These are phyloP conservation scores for Bombus turneri DNA, from an alignment of 1,140 invertebrate genomes.

Conservation along the genomic window DNA sequence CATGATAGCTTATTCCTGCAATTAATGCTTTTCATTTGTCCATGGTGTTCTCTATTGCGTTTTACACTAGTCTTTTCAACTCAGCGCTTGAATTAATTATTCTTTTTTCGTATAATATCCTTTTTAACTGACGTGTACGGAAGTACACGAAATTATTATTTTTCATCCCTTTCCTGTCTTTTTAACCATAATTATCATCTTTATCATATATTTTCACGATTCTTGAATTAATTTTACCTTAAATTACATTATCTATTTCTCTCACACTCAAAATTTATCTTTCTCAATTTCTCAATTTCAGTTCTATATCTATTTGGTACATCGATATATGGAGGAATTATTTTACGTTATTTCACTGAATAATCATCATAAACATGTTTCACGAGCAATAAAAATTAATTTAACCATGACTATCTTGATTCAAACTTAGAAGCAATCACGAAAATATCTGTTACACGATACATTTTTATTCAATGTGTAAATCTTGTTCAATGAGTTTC, in stretches of 20 bases:
- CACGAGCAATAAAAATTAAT: background rate
- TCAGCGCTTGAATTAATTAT: background rate
- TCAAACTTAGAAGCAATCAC: background rate
- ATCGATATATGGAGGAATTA: background rate
- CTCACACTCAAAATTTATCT: background rate
- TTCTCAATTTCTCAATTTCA: background rate
- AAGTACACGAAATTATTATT: background rate
- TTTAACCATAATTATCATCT: background rate
- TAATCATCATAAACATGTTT: background rate
- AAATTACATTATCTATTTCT: background rate
- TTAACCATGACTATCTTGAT: background rate
- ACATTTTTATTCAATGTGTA: background rate
- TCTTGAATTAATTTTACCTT: too few species aligned
- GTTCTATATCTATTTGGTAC: background rate
- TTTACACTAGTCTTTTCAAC: background rate
- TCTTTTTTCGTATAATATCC: background rate
- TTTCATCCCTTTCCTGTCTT: too few species aligned
- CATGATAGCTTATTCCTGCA: constrained; percentile 11
- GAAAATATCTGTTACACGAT: background rate
- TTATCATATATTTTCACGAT: too few species aligned
- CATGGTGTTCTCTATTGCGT: background rate
- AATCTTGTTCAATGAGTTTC: background rate
- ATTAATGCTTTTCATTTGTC: constrained; percentile 15
- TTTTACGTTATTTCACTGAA: background rate
- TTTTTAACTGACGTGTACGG: background rate